Evolutionary conservation across 1,140 invertebrate genomes (phyloP), one percentile per base, ranked within the genome.

Genomic region (Aphis gossypii): DNA sequence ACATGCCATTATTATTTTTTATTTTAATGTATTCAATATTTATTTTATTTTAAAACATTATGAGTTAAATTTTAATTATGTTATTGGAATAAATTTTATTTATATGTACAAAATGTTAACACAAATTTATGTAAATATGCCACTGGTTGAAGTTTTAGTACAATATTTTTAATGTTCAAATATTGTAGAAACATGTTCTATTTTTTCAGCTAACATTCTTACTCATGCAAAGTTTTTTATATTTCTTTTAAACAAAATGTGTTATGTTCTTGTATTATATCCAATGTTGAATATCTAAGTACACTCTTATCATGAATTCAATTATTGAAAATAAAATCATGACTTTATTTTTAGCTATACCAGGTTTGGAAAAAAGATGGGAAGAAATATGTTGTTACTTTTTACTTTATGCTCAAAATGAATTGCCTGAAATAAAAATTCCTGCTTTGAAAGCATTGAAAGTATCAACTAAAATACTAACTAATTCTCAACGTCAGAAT

Each of bases 381-480:
- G 92, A 93, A 93, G 92, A 93, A 93, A 56, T 93, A 41, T 54
- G 82, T 93, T 93, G 92, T 93, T 84, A 51, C 35, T 93, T 93
- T 93, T 93, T 93, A 86, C 25, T 86, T 54, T 56, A 93, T 93
- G 44, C 48, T 51, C 92, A 86, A 51, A 93, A 54, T 23, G 92
- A 93, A 41, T 30, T 56, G 2, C 25, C 44, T 3, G 82, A 93
- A 54, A 44, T 93, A 18, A 93, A 56, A 93, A 84, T 93, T 0
- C 38, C 92, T 56, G 68, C 92, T 86, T 56, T 93, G 14, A 93
- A 44, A 93, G 82, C 92, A 38, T 83, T 93, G 54, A 41, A 83
- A 86, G 41, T 93, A 86, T 86, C 92, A 2, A 93, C 76, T 56
- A 93, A 86, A 93, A 54, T 54, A 54, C 25, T 93, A 56, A 84